Evolutionary conservation across 2,113 vertebrate genomes (phyloP).

Genomic region (Urocolius indicus): DNA sequence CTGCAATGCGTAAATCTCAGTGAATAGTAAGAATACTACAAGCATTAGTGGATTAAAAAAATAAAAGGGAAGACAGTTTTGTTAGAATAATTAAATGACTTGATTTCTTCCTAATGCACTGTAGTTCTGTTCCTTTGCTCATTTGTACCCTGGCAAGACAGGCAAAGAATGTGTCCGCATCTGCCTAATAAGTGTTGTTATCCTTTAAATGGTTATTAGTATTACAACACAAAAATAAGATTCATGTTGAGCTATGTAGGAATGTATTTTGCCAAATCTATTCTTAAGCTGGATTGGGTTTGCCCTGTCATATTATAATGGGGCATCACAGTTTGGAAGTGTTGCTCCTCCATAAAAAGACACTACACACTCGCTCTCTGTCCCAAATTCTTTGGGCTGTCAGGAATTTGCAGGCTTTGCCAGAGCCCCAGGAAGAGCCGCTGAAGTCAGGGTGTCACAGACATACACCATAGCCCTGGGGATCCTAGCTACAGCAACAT

Average conservation of each 20-base stretch:
- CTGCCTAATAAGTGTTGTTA: background rate
- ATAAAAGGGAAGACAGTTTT: background rate
- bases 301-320: background rate
- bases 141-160: conserved; percentile 1
- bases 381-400: background rate
- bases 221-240: background rate
- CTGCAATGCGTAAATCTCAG: background rate
- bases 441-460: background rate
- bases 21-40: background rate
- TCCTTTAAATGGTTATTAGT: background rate
- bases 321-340: background rate
- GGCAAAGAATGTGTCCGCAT: background rate
- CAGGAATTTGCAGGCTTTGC: conserved; percentile 9
- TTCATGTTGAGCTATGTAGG: background rate
- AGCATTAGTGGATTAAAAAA: background rate
- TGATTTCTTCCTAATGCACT: background rate
- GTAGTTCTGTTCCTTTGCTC: background rate
- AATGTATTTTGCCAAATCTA: background rate
- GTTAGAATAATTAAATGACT: background rate
- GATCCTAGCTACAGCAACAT: background rate
- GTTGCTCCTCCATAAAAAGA: background rate
- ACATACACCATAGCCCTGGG: background rate
- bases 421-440: background rate
- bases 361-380: accelerated
- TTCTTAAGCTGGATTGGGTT: background rate